phyloP scores from a whole-genome alignment of 2,797 vertebrate genomes.

The Pangasius sanitwongsei region DNA sequence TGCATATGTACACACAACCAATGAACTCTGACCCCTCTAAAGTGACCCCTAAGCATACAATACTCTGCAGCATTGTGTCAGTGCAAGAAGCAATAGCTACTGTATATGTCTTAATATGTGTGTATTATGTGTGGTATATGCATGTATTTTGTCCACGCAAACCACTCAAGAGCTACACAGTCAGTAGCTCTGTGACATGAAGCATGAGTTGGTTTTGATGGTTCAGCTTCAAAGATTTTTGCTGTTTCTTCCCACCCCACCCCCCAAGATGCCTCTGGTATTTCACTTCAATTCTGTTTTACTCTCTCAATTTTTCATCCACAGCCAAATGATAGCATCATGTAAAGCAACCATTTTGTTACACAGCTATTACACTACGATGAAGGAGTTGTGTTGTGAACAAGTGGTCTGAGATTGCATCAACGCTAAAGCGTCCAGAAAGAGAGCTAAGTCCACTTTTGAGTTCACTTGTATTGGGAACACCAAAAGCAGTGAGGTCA shows the following conservation, averaged over 20 bases:
- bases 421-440: not conserved
- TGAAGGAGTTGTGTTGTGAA: not conserved
- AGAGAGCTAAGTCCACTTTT: not conserved
- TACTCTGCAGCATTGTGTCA: not conserved
- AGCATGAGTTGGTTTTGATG: too few species aligned
- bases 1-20: not conserved
- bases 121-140: not conserved
- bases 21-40: too few species aligned
- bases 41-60: not conserved
- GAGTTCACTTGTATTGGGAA: not conserved
- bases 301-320: not conserved
- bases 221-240: too few species aligned
- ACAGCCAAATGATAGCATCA: not conserved
- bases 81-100: not conserved
- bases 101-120: not conserved
- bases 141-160: too few species aligned
- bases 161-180: too few species aligned
- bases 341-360: not conserved
- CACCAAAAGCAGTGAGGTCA: not conserved
- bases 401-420: not conserved
- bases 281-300: not conserved
- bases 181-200: too few species aligned
- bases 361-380: not conserved
- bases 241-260: too few species aligned
- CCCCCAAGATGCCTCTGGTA: not conserved